Conservation (phyloP, 2,797 vertebrate genomes). For the Thaleichthys pacificus region DNA sequence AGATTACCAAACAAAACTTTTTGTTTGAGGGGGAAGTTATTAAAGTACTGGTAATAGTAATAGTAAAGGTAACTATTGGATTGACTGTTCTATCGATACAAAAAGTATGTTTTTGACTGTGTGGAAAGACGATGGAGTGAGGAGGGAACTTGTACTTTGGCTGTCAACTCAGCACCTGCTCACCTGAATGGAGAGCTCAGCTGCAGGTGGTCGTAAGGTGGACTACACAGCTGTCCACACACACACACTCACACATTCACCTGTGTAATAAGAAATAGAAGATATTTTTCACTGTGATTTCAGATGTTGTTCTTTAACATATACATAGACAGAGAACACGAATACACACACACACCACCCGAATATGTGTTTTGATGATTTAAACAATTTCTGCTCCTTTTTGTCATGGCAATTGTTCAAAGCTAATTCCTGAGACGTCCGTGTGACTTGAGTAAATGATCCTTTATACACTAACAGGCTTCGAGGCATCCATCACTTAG, state of each 20-base stretch:
- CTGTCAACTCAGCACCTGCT: conserved; percentile 19
- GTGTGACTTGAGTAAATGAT: too few species aligned
- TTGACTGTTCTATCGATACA: not conserved
- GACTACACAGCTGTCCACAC: conserved; percentile 3
- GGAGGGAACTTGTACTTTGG: not conserved
- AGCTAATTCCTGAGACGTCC: too few species aligned
- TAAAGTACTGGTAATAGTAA: not conserved
- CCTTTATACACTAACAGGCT: too few species aligned
- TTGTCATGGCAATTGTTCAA: too few species aligned
- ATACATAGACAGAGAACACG: not conserved
- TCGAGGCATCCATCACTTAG: conserved; percentile 61
- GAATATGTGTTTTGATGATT: too few species aligned
- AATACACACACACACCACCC: too few species aligned
- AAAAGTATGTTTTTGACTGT: not conserved
- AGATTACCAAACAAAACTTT: not conserved
- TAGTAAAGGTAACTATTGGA: too few species aligned
- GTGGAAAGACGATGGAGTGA: not conserved
- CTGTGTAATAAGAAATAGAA: not conserved
- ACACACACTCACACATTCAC: not conserved
- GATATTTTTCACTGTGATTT: not conserved
- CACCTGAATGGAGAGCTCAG: not conserved
- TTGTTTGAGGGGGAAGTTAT: not conserved
- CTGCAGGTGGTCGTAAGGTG: conserved; percentile 14
- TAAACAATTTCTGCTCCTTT: too few species aligned
- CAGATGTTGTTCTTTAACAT: not conserved